phyloP scores from a whole-genome alignment of 2,888 invertebrate species.

The Xylota sylvarum region DNA sequence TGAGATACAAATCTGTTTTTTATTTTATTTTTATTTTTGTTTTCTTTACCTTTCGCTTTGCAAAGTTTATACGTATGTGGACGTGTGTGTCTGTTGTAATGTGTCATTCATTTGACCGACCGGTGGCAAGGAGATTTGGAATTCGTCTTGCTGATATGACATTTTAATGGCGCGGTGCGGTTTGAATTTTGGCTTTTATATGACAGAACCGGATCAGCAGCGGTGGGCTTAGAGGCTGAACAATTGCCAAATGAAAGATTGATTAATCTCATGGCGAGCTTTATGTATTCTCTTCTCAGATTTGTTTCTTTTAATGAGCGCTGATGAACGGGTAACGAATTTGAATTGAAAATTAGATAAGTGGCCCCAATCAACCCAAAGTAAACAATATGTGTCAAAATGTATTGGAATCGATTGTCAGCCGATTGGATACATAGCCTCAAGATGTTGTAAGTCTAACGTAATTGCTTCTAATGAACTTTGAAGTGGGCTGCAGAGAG shows the following conservation, averaged over 20 bases:
- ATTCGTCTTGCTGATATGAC: conserved; percentile 62
- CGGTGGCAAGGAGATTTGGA: conserved; percentile 49
- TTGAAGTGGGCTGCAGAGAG: background rate
- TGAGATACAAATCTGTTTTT: conserved; percentile 62
- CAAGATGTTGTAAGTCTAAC: background rate
- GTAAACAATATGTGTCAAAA: conserved; percentile 58
- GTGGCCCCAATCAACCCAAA: conserved; percentile 41
- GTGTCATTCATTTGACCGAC: conserved; percentile 56
- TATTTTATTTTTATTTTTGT: conserved; percentile 13
- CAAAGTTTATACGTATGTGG: background rate
- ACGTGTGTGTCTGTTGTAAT: conserved; percentile 26
- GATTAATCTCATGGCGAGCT: conserved; percentile 37
- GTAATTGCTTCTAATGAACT: conserved; percentile 50
- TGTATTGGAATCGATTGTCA: conserved; percentile 40
- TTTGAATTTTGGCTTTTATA: conserved; percentile 13
- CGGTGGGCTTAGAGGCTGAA: conserved; percentile 26
- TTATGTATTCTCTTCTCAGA: background rate
- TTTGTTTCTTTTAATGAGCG: conserved; percentile 26
- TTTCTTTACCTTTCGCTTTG: conserved; percentile 53
- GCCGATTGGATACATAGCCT: conserved; percentile 13
- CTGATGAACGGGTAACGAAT: conserved; percentile 59
- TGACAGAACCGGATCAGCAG: conserved; percentile 61
- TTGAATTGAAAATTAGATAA: conserved; percentile 55
- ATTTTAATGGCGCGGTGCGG: conserved; percentile 56
- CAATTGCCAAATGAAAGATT: conserved; percentile 46